These are phyloP conservation scores for Rhineura floridana DNA, from an alignment of 2,113 vertebrate species.

Conservation along the genomic window DNA sequence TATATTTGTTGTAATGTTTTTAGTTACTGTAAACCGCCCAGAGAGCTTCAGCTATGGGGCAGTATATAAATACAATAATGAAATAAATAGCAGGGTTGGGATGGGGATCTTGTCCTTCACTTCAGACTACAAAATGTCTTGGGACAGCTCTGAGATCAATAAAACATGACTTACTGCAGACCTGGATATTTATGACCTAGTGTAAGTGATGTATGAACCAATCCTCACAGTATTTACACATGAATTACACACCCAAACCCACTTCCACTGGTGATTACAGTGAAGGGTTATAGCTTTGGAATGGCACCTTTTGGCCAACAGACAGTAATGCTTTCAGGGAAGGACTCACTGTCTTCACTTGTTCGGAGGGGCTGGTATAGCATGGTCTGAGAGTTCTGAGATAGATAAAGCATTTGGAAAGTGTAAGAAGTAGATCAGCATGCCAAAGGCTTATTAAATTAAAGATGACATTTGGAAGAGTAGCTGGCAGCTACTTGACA, in stretches of 20 bases:
- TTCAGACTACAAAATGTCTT: no score
- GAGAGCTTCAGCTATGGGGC: no score
- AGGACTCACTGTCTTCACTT: background rate
- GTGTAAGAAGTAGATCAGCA: background rate
- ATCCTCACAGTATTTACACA: background rate
- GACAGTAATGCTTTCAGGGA: background rate
- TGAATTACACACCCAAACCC: background rate
- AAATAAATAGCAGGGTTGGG: no score
- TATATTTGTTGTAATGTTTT: no score
- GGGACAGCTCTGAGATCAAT: no score
- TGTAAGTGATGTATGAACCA: background rate
- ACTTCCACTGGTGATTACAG: background rate
- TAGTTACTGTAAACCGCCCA: no score
- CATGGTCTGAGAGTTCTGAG: background rate
- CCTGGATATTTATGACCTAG: background rate
- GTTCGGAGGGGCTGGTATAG: background rate
- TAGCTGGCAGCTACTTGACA: background rate
- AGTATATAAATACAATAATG: no score
- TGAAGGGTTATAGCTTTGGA: background rate
- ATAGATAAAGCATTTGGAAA: slow-evolving; percentile 15
- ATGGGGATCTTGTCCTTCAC: no score
- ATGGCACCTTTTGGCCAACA: background rate
- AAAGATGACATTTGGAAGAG: slow-evolving; percentile 11
- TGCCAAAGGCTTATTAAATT: background rate
- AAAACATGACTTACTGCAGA: background rate